phyloP scores from a whole-genome alignment of 1,140 invertebrate genomes.

The Thrips palmi region DNA sequence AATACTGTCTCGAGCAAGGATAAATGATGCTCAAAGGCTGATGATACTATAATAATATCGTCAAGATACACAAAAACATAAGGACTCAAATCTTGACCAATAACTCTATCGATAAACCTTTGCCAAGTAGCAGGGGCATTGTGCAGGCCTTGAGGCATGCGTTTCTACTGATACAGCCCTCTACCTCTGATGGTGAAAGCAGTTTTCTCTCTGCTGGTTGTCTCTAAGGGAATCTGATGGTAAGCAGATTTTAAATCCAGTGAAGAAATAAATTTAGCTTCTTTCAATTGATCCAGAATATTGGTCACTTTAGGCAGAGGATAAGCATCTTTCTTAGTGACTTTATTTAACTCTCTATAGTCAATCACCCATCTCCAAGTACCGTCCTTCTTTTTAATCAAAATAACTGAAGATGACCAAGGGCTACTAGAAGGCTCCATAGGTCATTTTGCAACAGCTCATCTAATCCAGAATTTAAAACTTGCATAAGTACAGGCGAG shows the following conservation, averaged over 20 bases:
- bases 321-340: constrained; percentile 8
- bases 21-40: constrained; percentile 14
- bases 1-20: constrained; percentile 15
- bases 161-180: not conserved
- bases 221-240: constrained; percentile 5
- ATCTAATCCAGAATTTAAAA: no score
- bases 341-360: constrained; percentile 6
- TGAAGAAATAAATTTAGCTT: constrained; percentile 5
- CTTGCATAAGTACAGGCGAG: no score
- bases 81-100: constrained; percentile 8
- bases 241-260: constrained; percentile 6
- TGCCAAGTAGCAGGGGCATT: constrained; percentile 7
- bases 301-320: constrained; percentile 4
- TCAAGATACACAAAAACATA: constrained; percentile 18
- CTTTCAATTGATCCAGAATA: constrained; percentile 4
- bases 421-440: no score
- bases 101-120: constrained; percentile 12
- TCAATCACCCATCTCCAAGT: constrained; percentile 1
- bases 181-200: constrained; percentile 6
- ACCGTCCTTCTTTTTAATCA: constrained; percentile 7
- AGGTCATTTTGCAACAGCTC: no score
- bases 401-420: not conserved
- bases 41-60: constrained; percentile 16
- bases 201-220: constrained; percentile 3
- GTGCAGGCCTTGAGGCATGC: not conserved